A percentile compares a stretch with the other conserved stretches of the same genome.
Conservation (phyloP, 2,113 vertebrate species). For the Phalacrocorax carbo region DNA sequence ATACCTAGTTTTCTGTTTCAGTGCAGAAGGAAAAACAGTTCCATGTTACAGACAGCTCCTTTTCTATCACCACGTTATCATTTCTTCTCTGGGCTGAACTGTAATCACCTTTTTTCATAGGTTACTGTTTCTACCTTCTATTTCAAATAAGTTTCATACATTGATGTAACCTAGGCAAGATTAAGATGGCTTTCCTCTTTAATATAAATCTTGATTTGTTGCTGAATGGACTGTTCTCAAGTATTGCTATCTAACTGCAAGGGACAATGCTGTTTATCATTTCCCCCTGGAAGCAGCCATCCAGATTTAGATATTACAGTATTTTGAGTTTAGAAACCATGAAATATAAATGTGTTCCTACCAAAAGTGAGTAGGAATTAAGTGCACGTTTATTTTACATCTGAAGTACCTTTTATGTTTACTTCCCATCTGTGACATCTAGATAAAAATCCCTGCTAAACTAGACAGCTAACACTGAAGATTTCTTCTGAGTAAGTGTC, state of each 20-base stretch:
- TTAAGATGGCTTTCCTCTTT: constrained; percentile 54
- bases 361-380: constrained; percentile 44
- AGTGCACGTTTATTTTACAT: constrained; percentile 46
- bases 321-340: constrained; percentile 58
- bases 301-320: constrained; percentile 54
- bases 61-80: constrained; percentile 23
- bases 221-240: constrained; percentile 56
- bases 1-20: constrained; percentile 2
- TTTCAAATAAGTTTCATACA: constrained; percentile 47
- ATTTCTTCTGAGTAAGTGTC: background rate
- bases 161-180: constrained; percentile 43
- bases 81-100: background rate
- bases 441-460: background rate
- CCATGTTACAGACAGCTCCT: background rate
- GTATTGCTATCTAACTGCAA: constrained; percentile 59
- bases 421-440: background rate
- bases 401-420: constrained; percentile 38
- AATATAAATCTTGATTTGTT: constrained; percentile 67
- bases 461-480: background rate
- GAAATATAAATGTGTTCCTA: constrained; percentile 64
- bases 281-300: constrained; percentile 26
- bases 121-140: constrained; percentile 30
- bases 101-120: constrained; percentile 19
- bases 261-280: constrained; percentile 65
- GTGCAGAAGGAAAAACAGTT: constrained; percentile 16